Evolutionary conservation across 2,797 vertebrate genomes (phyloP).

Genomic region (Picus viridis): DNA sequence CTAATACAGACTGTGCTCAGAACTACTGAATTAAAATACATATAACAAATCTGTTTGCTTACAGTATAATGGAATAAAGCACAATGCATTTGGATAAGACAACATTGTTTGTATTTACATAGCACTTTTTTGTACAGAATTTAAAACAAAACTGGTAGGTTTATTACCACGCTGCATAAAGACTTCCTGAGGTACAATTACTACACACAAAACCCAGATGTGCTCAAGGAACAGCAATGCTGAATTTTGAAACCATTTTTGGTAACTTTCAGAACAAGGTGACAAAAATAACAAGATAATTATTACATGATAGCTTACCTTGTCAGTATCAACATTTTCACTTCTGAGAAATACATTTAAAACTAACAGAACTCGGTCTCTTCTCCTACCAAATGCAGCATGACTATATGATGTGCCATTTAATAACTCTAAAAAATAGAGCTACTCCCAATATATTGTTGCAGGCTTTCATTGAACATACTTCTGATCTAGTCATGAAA

Average conservation of each 20-base stretch:
- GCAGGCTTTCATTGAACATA: not conserved
- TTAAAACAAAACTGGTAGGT: not conserved
- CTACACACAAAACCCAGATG: slow-evolving; percentile 5
- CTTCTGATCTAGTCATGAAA: not conserved
- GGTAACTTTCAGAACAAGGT: not conserved
- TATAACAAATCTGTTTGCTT: not conserved
- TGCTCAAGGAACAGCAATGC: not conserved
- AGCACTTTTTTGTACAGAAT: not conserved
- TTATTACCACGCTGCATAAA: not conserved
- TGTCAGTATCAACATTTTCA: not conserved
- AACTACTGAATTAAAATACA: not conserved
- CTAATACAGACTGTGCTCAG: not conserved
- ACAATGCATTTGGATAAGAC: not conserved
- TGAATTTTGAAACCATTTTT: not conserved
- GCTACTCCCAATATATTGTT: not conserved
- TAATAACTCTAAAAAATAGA: not conserved
- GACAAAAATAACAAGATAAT: not conserved
- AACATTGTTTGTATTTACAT: not conserved
- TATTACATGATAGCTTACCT: not conserved
- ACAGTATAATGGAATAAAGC: not conserved
- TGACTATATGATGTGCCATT: not conserved
- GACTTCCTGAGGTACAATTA: slow-evolving; percentile 10
- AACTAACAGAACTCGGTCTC: not conserved
- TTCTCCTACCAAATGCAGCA: not conserved
- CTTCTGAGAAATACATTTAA: not conserved